Evolutionary conservation across 2,113 vertebrate species (phyloP), one percentile per base, ranked within the genome.

Genomic region (Crypturellus undulatus): DNA sequence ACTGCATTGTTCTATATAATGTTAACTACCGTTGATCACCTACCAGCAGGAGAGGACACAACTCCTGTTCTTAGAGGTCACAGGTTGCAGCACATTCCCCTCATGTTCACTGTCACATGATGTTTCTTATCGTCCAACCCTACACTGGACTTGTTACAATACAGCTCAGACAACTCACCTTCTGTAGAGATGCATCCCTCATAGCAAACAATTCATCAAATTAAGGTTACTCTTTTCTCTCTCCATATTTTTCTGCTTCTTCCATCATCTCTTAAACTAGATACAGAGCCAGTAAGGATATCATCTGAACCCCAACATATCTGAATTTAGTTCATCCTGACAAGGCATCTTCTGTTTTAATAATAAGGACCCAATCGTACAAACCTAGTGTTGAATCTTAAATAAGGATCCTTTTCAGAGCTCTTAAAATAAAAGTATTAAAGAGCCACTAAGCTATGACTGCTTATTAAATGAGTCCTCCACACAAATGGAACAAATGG

Each of bases 401-500:
- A 88, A 42, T 17, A 22, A 14, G 58, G 40, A 47, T 3, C 12
- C 7, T 63, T 63, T 80, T n/a, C 3, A 4, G 36, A 83, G 67
- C 70, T 32, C 28, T 45, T 40, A 79, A 69, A 4, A 38, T 36
- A 12, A 69, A 51, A 49, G n/a, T 49, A 67, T 4, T 67, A 13
- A 56, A 79, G 21, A 84, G 26, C 2, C 63, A 58, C 18, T 10
- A 82, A 56, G 43, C 30, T 43, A 32, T 40, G 58, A 36, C 9
- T 79, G 25, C 4, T n/a, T 65, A 7, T 40, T 78, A 78, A 76
- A 73, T 22, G 0, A 79, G 12, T 3, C 51, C 32, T 26, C 25
- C 47, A 58, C 12, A 4, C 1, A 1, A 72, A 62, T 1, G 8
- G 21, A 72, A 12, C 6, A 82, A 36, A 26, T 0, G 32, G 30